Conservation (phyloP, 2,113 vertebrate genomes). For the Catharus fuscescens region DNA sequence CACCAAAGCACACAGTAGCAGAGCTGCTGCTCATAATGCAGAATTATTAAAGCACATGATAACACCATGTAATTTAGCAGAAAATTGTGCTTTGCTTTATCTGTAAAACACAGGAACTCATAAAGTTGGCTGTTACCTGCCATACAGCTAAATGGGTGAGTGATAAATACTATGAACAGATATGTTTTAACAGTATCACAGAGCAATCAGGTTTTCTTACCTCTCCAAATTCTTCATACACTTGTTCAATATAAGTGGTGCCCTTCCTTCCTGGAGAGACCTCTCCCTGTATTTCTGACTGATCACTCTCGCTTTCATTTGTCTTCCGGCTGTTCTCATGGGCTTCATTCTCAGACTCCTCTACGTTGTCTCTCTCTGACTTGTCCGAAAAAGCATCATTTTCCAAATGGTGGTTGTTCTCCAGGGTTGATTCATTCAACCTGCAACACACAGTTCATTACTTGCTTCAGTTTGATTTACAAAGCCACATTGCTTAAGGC, state of each 20-base stretch:
- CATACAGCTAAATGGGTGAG: not conserved
- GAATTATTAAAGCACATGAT: slow-evolving; percentile 9
- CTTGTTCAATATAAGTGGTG: slow-evolving; percentile 89
- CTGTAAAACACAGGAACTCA: not conserved
- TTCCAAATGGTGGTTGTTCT: slow-evolving; percentile 83
- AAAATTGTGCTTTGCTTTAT: not conserved
- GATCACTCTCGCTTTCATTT: slow-evolving; percentile 87
- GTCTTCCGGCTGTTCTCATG: slow-evolving; percentile 85
- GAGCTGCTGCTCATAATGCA: not conserved
- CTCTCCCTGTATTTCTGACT: slow-evolving; percentile 80
- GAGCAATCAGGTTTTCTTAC: slow-evolving; percentile 67
- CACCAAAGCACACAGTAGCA: not conserved
- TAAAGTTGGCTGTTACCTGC: not conserved
- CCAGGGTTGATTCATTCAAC: slow-evolving; percentile 83
- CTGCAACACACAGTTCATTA: slow-evolving; percentile 69
- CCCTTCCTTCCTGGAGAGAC: slow-evolving; percentile 71
- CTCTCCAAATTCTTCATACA: slow-evolving; percentile 90
- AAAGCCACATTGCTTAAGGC: not conserved
- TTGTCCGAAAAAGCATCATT: slow-evolving; percentile 90
- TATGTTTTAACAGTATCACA: not conserved
- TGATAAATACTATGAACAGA: not conserved
- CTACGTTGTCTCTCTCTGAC: slow-evolving; percentile 86
- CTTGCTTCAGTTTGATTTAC: not conserved
- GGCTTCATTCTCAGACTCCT: slow-evolving; percentile 83
- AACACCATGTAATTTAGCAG: slow-evolving; percentile 20